Base-by-base conservation (phyloP, 2,797 vertebrate genomes). In the Sebastes minor region DNA sequence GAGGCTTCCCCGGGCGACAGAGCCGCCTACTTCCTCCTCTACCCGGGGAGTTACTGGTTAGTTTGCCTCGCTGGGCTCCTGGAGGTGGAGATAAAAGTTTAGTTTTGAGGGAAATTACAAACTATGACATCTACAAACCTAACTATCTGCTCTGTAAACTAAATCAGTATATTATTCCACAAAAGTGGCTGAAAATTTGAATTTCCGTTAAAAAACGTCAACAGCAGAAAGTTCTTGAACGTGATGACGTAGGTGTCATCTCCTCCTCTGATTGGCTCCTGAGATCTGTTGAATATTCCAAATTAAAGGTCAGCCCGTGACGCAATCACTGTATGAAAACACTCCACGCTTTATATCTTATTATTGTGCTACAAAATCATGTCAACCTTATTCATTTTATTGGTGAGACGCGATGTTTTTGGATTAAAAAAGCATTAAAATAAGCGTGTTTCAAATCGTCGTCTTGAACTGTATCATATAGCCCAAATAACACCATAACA, bases 191-290 rank as follows among this genome's bases (percentile, higher is more conserved):
- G 18, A 27, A 35, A 4, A 38, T 42, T 38, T 20, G 1, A 46
- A 30, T 35, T 2, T n/a, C 23, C 11, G n/a, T 69, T 71, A 42
- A 0, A 20, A 25, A 38, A 38, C 61, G 57, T 18, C 4, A 12
- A 10, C n/a, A 6, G 12, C 14, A 27, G 67, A 84, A 11, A 75
- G 11, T 3, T n/a, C 49, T 30, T 70, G 35, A 74, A 75, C 25
- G 23, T 1, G 27, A 64, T 90, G 80, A 88, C 90, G 89, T 64
- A 11, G 0, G 0, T 0, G 2, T 0, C 4, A 10, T 0, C 9
- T 0, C 18, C 14, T 35, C 11, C 6, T 82, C 20, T 90, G 86
- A 93, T 93, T 89, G 89, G 89, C 67, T 75, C 1, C 3, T 1
- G 30, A 6, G 11, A 46, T 18, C 11, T 71, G 5, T 32, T 35